Evolutionary conservation across 2,888 invertebrate genomes (phyloP).

Genomic region (Platycheirus albimanus): DNA sequence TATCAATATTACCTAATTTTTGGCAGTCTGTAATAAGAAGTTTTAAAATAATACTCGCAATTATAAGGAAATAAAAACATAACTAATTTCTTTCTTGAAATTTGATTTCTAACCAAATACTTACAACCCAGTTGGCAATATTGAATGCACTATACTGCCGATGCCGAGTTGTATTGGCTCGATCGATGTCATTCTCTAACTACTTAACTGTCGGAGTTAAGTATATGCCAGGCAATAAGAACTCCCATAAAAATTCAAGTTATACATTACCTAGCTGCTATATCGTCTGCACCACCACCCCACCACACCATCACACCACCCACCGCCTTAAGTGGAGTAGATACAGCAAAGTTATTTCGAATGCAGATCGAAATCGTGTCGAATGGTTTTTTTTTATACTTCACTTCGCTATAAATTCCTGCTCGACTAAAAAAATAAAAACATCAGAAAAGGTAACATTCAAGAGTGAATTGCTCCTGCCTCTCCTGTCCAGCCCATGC

Average conservation of each 20-base stretch:
- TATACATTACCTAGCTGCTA: slow-evolving; percentile 56
- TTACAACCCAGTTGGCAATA: neutral
- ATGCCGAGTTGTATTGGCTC: slow-evolving; percentile 27
- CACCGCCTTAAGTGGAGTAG: slow-evolving; percentile 48
- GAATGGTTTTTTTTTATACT: slow-evolving; percentile 56
- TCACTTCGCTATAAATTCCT: slow-evolving; percentile 30
- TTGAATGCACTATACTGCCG: neutral
- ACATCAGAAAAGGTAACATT: slow-evolving; percentile 61
- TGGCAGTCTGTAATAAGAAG: too few relatives aligned
- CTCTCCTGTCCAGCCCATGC: too few relatives aligned
- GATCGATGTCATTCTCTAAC: neutral
- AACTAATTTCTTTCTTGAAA: too few relatives aligned
- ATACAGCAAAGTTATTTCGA: slow-evolving; percentile 59
- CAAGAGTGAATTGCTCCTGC: slow-evolving; percentile 38
- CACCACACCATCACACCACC: slow-evolving; percentile 2
- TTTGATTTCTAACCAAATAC: too few relatives aligned
- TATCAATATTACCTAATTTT: too few relatives aligned
- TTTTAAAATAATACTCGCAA: too few relatives aligned
- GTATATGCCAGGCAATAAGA: slow-evolving; percentile 24
- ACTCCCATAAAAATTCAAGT: slow-evolving; percentile 41
- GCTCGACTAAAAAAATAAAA: slow-evolving; percentile 38
- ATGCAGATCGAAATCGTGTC: slow-evolving; percentile 71
- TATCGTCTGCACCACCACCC: slow-evolving; percentile 5
- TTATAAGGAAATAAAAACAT: too few relatives aligned
- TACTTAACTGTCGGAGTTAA: slow-evolving; percentile 11